Percentiles rank a stretch among this genome's conserved stretches.
Evolutionary conservation across 2,888 invertebrate genomes (phyloP).

Genomic region (Perizoma flavofasciatum): DNA sequence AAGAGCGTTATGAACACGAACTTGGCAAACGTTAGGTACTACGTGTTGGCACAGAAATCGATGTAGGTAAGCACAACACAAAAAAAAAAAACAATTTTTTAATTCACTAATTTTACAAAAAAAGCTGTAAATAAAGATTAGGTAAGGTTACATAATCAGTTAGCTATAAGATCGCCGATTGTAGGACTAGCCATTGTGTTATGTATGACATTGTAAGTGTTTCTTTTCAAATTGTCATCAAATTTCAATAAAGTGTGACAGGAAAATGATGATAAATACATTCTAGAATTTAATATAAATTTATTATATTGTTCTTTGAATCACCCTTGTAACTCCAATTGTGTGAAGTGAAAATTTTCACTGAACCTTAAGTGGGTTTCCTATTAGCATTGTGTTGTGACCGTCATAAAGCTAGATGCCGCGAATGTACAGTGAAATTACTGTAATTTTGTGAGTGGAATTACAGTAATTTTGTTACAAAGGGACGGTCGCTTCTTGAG

Average conservation of each 20-base stretch:
- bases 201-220: too few species aligned
- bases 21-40: constrained; percentile 3
- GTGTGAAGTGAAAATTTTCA: constrained; percentile 16
- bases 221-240: too few species aligned
- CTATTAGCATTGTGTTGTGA: constrained; percentile 17
- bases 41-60: not conserved
- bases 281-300: too few species aligned
- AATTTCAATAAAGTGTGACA: too few species aligned
- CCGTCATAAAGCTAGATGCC: constrained; percentile 27
- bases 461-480: constrained; percentile 38
- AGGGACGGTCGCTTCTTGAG: constrained; percentile 43
- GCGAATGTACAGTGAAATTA: constrained; percentile 30
- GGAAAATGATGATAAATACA: too few species aligned
- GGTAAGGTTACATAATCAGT: too few species aligned
- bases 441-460: constrained; percentile 34
- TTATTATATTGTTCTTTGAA: constrained; percentile 3
- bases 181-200: too few species aligned
- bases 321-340: constrained; percentile 4
- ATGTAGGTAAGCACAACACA: too few species aligned
- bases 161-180: too few species aligned
- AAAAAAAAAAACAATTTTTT: not conserved
- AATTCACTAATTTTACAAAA: not conserved
- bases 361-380: constrained; percentile 8
- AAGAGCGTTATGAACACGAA: not conserved
- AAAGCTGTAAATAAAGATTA: too few species aligned